phyloP scores from a whole-genome alignment of 2,113 vertebrate genomes.

The Verasper variegatus region DNA sequence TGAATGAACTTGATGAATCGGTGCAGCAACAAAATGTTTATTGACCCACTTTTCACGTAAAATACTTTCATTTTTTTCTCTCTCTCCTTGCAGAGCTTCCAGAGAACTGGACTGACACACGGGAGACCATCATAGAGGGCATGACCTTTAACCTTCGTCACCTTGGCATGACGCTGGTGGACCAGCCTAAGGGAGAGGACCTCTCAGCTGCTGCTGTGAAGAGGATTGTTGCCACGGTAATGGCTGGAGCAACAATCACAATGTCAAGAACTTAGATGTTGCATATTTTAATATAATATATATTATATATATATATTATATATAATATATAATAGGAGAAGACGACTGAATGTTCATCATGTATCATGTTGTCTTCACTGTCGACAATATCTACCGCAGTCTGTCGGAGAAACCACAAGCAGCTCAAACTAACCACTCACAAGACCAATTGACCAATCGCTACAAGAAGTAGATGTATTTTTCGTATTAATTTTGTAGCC shows the following conservation, averaged over 20 bases:
- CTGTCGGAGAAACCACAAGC: no score
- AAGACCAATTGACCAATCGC: no score
- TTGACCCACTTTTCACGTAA: not conserved
- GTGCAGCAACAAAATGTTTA: not conserved
- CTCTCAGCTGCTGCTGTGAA: slow-evolving; percentile 90
- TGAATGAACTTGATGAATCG: not conserved
- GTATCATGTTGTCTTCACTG: no score
- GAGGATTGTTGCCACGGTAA: slow-evolving; percentile 92
- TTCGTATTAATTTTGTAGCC: no score
- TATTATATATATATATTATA: no score
- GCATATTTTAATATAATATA: no score
- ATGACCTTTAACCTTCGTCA: slow-evolving; percentile 95
- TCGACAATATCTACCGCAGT: no score
- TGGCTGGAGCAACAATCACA: not conserved
- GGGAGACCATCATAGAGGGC: slow-evolving; percentile 92
- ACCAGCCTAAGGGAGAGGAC: slow-evolving; percentile 95
- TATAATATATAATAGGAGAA: no score
- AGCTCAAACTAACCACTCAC: no score
- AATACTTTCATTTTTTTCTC: not conserved
- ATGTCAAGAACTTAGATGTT: not conserved
- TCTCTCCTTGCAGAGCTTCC: slow-evolving; percentile 85
- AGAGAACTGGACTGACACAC: slow-evolving; percentile 95
- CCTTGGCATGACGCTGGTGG: slow-evolving; percentile 94
- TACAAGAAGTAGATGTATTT: no score
- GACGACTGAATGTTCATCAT: no score